Base-by-base conservation (phyloP, 1,140 invertebrate genomes). In the Planococcus citri region DNA sequence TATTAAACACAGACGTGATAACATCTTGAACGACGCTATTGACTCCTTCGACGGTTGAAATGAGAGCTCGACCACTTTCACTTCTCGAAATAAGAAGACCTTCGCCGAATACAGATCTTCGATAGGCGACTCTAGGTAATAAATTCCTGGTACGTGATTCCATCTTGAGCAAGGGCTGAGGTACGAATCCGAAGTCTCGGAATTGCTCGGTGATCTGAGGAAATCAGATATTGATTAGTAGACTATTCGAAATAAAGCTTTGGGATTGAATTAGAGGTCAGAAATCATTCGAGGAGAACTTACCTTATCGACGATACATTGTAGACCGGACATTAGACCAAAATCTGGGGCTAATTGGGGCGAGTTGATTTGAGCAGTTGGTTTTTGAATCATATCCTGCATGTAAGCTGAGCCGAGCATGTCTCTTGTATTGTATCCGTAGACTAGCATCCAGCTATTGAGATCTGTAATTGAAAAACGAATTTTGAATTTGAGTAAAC, bases 1-100 rank as follows among this genome's bases (percentile, higher is more conserved):
- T 91, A 77, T 97, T 97, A 75, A 97, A 91, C 8, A 97, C 91
- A 0, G 92, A 92, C 0, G 90, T 92, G 0, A 95, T 90, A 0
- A 96, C 90, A 76, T 95, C 92, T 77, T 92, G 91, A 0, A 94
- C 88, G 1, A 95, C 92, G 70, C 87, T 87, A 75, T 92, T 92
- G 0, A 88, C 87, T 0, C 90, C 89, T 73, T 92, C 90, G 0
- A 91, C 90, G 0, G 91, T 87, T 74, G 89, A 92, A 2, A 94
- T 88, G 1, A 93, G 80, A 0, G 92, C 87, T 17, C 90, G 85
- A 70, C 88, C 88, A 33, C 78, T 78, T 21, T 86, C 86, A 0
- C 89, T 85, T 64, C 90, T 78, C 0, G 93, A 95, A 6, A 96
- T 87, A 0, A 95, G 80, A 0, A 97, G 88, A 1, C 94, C 94